phyloP scores from a whole-genome alignment of 2,797 vertebrate genomes.

The Arnoldichthys spilopterus region DNA sequence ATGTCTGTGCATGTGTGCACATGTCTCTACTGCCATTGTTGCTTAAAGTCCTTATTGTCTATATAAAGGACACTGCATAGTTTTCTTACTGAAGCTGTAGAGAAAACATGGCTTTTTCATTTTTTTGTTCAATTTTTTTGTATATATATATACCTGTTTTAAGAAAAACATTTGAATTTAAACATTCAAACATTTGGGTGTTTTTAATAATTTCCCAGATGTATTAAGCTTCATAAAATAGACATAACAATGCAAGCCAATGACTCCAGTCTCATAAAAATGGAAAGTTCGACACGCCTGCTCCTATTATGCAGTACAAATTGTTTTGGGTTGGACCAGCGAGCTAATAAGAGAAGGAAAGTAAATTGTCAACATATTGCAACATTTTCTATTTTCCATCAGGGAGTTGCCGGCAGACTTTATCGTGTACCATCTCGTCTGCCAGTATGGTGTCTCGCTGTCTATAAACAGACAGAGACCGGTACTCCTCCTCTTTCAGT shows the following conservation, averaged over 20 bases:
- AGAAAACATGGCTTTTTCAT: no score
- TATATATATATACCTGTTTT: no score
- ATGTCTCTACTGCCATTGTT: no score
- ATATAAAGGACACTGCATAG: no score
- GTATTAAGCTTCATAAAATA: conserved; percentile 48
- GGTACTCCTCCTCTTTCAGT: conserved; percentile 2
- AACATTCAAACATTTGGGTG: no score
- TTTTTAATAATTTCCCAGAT: conserved; percentile 54
- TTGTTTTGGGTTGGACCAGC: conserved; percentile 51
- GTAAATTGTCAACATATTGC: conserved; percentile 41
- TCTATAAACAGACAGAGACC: conserved; percentile 18
- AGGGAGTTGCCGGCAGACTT: conserved; percentile 20
- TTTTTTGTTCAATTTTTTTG: no score
- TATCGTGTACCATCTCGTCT: conserved; percentile 6
- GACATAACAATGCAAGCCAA: conserved; percentile 60
- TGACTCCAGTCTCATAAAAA: conserved; percentile 52
- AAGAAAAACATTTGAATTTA: no score
- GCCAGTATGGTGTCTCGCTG: conserved; percentile 20
- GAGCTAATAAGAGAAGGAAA: conserved; percentile 57
- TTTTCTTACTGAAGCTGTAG: no score
- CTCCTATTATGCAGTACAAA: conserved; percentile 57
- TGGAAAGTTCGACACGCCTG: conserved; percentile 53
- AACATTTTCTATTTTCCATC: conserved; percentile 28
- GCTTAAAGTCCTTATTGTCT: no score
- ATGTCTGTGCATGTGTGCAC: no score